phyloP scores from a whole-genome alignment of 2,888 invertebrate species.

The Drosophila nigritarsus region DNA sequence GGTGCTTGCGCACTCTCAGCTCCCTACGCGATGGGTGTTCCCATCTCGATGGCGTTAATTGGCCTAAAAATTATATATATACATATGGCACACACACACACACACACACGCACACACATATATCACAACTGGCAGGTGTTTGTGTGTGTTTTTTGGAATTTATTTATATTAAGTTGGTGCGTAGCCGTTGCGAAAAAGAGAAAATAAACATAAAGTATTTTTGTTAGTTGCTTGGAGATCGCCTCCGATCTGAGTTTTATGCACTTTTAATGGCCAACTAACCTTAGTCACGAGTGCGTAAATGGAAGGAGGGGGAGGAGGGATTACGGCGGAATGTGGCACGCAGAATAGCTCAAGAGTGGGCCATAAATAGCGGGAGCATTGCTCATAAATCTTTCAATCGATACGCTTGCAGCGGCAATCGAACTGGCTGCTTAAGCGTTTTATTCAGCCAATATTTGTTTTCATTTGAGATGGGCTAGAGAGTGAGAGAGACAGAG shows the following conservation, averaged over 20 bases:
- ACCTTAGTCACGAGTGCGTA: slow-evolving; percentile 3
- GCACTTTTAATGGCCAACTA: slow-evolving; percentile 55
- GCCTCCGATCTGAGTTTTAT: slow-evolving; percentile 44
- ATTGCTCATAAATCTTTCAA: slow-evolving; percentile 83
- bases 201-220: slow-evolving; percentile 57
- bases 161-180: slow-evolving; percentile 60
- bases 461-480: slow-evolving; percentile 67
- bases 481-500: neutral
- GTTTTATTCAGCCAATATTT: slow-evolving; percentile 72
- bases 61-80: slow-evolving; percentile 47
- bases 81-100: slow-evolving; percentile 11
- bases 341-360: slow-evolving; percentile 65
- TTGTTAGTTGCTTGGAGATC: slow-evolving; percentile 33
- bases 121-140: slow-evolving; percentile 13
- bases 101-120: slow-evolving; percentile 4
- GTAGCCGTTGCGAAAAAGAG: slow-evolving; percentile 63
- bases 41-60: slow-evolving; percentile 60
- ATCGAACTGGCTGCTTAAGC: slow-evolving; percentile 76
- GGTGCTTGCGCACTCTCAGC: slow-evolving; percentile 5
- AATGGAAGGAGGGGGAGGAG: slow-evolving; percentile 8
- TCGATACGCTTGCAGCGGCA: slow-evolving; percentile 70
- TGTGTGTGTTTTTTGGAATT: slow-evolving; percentile 24
- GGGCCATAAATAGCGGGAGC: slow-evolving; percentile 67
- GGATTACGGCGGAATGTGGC: slow-evolving; percentile 27
- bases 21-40: slow-evolving; percentile 54